phyloP scores from a whole-genome alignment of 2,797 vertebrate genomes.

The Cottoperca gobio region DNA sequence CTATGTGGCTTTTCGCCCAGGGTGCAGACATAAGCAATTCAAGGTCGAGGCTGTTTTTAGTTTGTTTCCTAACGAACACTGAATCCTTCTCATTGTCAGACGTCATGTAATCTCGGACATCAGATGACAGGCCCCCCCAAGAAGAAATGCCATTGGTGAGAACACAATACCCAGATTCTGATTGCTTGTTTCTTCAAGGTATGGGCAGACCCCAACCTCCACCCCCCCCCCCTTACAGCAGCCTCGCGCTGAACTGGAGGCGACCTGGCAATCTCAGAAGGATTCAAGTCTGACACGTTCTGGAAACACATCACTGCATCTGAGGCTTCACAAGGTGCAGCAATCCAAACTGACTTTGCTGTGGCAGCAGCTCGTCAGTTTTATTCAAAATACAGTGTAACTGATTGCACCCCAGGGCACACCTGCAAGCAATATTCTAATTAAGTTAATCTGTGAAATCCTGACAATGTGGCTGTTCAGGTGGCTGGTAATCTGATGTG shows the following conservation, averaged over 20 bases:
- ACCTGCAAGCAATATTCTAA: constrained; percentile 84
- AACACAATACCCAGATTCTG: constrained; percentile 28
- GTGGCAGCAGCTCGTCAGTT: constrained; percentile 66
- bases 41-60: constrained; percentile 28
- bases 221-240: constrained; percentile 12
- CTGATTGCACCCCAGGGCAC: constrained; percentile 76
- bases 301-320: constrained; percentile 39
- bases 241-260: constrained; percentile 28
- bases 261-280: constrained; percentile 48
- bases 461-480: constrained; percentile 80
- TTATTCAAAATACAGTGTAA: constrained; percentile 76
- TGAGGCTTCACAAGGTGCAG: constrained; percentile 36
- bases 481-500: constrained; percentile 79
- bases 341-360: constrained; percentile 54
- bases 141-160: constrained; percentile 29
- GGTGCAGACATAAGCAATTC: constrained; percentile 23
- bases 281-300: constrained; percentile 47
- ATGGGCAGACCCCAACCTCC: constrained; percentile 4
- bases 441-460: constrained; percentile 82
- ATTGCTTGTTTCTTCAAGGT: constrained; percentile 38
- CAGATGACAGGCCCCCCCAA: constrained; percentile 26
- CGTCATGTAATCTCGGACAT: constrained; percentile 26
- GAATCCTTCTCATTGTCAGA: constrained; percentile 47
- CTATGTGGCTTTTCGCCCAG: constrained; percentile 7
- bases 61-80: neutral